Evolutionary conservation across 2,797 vertebrate species (phyloP).

Genomic region (Buphagus erythrorhynchus): DNA sequence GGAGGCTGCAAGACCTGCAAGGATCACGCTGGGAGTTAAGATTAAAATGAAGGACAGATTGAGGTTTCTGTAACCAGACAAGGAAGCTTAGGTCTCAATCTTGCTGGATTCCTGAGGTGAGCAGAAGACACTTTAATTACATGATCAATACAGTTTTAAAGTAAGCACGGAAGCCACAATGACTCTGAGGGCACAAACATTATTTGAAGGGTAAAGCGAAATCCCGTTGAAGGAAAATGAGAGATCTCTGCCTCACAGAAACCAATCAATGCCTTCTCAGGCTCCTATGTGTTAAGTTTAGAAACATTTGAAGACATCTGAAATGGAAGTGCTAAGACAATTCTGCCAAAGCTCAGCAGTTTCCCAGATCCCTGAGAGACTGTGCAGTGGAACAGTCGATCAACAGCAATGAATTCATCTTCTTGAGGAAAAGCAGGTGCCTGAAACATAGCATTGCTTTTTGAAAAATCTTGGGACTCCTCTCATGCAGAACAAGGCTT

Average conservation of each 20-base stretch:
- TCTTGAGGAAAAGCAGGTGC: not conserved
- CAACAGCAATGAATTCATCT: not conserved
- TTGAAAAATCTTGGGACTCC: not conserved
- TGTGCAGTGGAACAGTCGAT: not conserved
- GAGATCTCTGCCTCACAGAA: slow-evolving; percentile 10
- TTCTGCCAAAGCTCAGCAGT: slow-evolving; percentile 39
- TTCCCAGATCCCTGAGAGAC: slow-evolving; percentile 32
- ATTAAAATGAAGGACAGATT: not conserved
- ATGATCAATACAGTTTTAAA: slow-evolving; percentile 60
- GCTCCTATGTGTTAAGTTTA: slow-evolving; percentile 52
- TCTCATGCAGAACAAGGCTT: not conserved
- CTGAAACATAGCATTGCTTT: not conserved
- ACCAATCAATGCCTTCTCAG: slow-evolving; percentile 27
- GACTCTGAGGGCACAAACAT: slow-evolving; percentile 45
- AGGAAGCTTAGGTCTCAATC: slow-evolving; percentile 20
- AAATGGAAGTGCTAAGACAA: slow-evolving; percentile 44
- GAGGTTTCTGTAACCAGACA: slow-evolving; percentile 14
- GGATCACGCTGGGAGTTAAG: not conserved
- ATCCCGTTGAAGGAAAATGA: not conserved
- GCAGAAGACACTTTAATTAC: slow-evolving; percentile 53
- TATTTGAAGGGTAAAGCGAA: slow-evolving; percentile 33
- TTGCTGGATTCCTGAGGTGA: slow-evolving; percentile 1
- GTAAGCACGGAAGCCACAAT: slow-evolving; percentile 37
- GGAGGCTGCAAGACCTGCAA: not conserved
- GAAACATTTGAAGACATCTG: slow-evolving; percentile 40